phyloP scores from a whole-genome alignment of 2,797 vertebrate species.

The Ciconia nigra region DNA sequence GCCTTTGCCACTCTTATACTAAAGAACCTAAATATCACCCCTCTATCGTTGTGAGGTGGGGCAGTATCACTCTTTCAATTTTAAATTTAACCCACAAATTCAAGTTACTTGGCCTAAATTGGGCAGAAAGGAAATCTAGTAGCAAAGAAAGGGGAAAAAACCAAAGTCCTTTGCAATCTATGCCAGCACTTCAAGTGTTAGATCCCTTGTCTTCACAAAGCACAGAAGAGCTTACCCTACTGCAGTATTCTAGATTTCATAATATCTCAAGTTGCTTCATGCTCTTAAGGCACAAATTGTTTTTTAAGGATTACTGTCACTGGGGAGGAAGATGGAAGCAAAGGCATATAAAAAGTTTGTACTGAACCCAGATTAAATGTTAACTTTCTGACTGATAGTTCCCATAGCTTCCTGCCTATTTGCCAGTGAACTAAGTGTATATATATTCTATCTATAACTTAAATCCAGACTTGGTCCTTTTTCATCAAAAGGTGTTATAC shows the following conservation, averaged over 20 bases:
- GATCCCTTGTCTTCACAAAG: background rate
- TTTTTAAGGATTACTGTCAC: background rate
- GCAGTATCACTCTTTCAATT: background rate
- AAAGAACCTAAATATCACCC: background rate
- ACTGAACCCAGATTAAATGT: background rate
- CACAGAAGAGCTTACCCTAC: background rate
- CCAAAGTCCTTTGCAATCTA: fast-evolving
- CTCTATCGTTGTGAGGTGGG: background rate
- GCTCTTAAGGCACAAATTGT: background rate
- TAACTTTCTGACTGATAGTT: background rate
- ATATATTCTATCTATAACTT: background rate
- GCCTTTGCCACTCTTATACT: background rate
- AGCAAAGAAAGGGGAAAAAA: background rate
- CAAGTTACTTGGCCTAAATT: background rate
- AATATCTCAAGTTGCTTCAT: background rate
- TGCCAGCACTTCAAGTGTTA: background rate
- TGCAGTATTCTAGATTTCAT: background rate
- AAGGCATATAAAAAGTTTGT: background rate
- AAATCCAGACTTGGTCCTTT: background rate
- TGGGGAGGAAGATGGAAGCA: background rate
- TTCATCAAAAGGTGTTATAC: background rate
- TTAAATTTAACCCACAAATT: background rate
- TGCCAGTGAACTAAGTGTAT: background rate
- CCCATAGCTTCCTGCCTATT: background rate
- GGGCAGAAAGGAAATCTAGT: background rate